phyloP scores from a whole-genome alignment of 2,113 vertebrate genomes.

The Serranochromis macrocephalus region DNA sequence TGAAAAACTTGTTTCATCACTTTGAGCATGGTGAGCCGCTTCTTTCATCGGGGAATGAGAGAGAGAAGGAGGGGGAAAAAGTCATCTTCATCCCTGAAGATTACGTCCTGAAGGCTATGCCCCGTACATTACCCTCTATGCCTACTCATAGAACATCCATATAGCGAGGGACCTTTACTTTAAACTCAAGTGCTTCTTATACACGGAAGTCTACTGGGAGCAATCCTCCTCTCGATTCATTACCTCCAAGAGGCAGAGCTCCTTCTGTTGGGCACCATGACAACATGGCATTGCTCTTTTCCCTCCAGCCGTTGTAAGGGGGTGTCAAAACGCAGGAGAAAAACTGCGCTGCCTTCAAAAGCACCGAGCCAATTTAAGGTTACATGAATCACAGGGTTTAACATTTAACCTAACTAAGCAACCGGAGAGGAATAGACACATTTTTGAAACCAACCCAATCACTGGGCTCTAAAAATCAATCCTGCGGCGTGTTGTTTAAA shows the following conservation, averaged over 20 bases:
- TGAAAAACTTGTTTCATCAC: background rate
- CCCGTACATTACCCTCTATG: background rate
- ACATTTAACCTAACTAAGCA: background rate
- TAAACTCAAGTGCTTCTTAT: constrained; percentile 58
- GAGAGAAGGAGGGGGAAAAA: background rate
- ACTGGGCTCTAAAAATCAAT: background rate
- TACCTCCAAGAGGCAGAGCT: constrained; percentile 52
- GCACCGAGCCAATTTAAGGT: constrained; percentile 25
- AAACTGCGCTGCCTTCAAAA: constrained; percentile 32
- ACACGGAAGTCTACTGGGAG: constrained; percentile 44
- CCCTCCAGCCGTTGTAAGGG: constrained; percentile 10
- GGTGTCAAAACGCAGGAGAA: constrained; percentile 28
- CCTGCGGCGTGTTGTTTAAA: background rate
- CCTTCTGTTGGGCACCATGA: constrained; percentile 59
- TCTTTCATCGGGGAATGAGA: background rate
- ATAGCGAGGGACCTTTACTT: constrained; percentile 39
- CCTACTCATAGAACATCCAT: background rate
- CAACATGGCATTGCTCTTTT: constrained; percentile 58
- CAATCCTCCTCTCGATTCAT: constrained; percentile 60
- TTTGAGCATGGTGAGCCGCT: background rate
- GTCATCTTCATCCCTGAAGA: constrained; percentile 8
- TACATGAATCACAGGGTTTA: constrained; percentile 17
- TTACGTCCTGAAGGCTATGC: background rate
- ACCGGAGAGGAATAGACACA: background rate
- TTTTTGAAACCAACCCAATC: background rate